Evolutionary conservation across 2,113 vertebrate species (phyloP).

Genomic region (Siniperca knerii): DNA sequence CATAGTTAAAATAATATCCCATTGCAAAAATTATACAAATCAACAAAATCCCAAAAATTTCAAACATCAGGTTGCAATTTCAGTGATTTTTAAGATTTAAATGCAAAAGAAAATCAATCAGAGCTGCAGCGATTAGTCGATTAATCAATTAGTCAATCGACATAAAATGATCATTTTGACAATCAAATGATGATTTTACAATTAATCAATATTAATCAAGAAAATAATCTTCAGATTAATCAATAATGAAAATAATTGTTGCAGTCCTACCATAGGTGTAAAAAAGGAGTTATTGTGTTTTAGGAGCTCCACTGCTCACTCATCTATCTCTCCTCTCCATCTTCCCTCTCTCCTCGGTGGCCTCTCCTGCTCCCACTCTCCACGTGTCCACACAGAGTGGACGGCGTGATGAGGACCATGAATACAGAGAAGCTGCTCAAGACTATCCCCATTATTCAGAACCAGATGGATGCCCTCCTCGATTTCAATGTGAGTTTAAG

Average conservation of each 20-base stretch:
- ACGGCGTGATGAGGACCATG: conserved; percentile 98
- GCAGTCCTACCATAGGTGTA: background rate
- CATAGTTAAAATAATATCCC: background rate
- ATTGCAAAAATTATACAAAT: background rate
- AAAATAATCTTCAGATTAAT: background rate
- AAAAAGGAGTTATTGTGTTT: conserved; percentile 1
- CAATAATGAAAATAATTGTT: background rate
- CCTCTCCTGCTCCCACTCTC: conserved; percentile 6
- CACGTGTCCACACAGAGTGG: conserved; percentile 85
- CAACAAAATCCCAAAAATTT: too few relatives aligned
- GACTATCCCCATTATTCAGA: conserved; percentile 98
- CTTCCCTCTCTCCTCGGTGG: background rate
- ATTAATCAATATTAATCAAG: background rate
- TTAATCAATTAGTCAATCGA: too few relatives aligned
- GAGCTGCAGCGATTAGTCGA: too few relatives aligned
- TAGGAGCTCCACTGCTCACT: conserved; percentile 3
- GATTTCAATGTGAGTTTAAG: conserved; percentile 95
- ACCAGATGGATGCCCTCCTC: conserved; percentile 98
- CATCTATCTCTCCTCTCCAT: conserved; percentile 2
- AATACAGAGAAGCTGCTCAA: conserved; percentile 98
- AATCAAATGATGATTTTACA: background rate
- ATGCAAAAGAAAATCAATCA: too few relatives aligned
- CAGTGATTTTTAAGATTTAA: too few relatives aligned
- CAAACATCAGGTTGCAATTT: too few relatives aligned
- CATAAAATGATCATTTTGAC: too few relatives aligned